A percentile compares a stretch with the other conserved stretches of the same genome.
Evolutionary conservation across 2,888 invertebrate genomes (phyloP).

Genomic region (Brachypterus glaber): DNA sequence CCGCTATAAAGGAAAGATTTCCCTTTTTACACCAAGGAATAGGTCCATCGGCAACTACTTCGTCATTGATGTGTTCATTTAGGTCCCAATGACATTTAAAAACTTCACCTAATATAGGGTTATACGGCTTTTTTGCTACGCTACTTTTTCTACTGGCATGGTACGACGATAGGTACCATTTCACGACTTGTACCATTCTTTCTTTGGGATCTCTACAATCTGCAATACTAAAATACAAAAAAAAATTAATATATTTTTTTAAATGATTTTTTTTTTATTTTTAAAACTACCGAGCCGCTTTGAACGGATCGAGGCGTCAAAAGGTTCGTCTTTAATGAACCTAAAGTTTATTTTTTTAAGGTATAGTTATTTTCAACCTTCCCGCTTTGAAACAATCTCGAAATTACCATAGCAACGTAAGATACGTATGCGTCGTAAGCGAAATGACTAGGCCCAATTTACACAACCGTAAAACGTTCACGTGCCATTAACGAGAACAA

Average conservation of each 20-base stretch:
- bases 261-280: too few species aligned
- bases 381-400: too few species aligned
- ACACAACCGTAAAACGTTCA: too few species aligned
- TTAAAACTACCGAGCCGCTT: too few species aligned
- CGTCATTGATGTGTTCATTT: slow-evolving; percentile 39
- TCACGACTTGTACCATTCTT: slow-evolving; percentile 86
- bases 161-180: slow-evolving; percentile 97
- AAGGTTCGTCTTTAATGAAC: too few species aligned
- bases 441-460: too few species aligned
- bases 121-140: slow-evolving; percentile 98
- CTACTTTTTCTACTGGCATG: slow-evolving; percentile 96
- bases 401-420: too few species aligned
- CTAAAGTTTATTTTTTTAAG: too few species aligned
- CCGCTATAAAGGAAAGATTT: slow-evolving; percentile 90
- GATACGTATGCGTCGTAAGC: too few species aligned
- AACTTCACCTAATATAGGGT: slow-evolving; percentile 94
- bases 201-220: slow-evolving; percentile 79
- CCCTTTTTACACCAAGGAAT: slow-evolving; percentile 82
- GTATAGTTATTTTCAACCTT: too few species aligned
- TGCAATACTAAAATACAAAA: slow-evolving; percentile 59
- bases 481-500: too few species aligned
- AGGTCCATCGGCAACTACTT: slow-evolving; percentile 64
- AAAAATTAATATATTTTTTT: slow-evolving; percentile 1
- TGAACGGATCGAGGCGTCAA: too few species aligned
- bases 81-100: slow-evolving; percentile 85